Percentiles rank a stretch among this genome's conserved stretches.
phyloP scores from a whole-genome alignment of 1,140 invertebrate genomes.

The Gryon sp. region DNA sequence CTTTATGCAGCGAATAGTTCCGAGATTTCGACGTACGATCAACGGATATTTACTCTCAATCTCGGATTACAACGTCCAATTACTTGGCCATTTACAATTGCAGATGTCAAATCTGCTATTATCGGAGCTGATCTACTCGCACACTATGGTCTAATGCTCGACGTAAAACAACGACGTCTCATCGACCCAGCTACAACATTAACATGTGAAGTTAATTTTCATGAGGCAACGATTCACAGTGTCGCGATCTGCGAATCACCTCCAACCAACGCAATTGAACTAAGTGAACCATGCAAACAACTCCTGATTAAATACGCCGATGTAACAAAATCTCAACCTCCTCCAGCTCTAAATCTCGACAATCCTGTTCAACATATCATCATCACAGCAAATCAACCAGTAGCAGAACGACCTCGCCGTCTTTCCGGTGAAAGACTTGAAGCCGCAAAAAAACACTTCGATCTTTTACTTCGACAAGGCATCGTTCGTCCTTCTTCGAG shows the following conservation, averaged over 20 bases:
- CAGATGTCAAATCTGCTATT: constrained; percentile 55
- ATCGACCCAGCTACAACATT: too few species aligned
- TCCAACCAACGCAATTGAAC: too few species aligned
- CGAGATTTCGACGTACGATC: not conserved
- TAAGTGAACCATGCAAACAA: too few species aligned
- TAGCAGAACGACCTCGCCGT: not conserved
- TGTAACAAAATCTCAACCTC: not conserved
- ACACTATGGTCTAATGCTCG: constrained; percentile 64
- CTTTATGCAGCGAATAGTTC: not conserved
- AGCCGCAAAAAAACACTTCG: constrained; percentile 5
- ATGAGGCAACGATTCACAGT: too few species aligned
- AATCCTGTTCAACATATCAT: not conserved
- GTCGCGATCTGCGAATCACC: too few species aligned
- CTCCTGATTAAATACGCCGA: constrained; percentile 15
- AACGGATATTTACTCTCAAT: not conserved
- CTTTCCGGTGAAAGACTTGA: not conserved
- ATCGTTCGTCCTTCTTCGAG: constrained; percentile 29
- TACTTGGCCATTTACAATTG: not conserved
- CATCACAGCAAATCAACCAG: not conserved
- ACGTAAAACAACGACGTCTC: constrained; percentile 56
- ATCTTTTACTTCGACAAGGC: not conserved
- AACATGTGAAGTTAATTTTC: too few species aligned
- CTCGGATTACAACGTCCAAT: not conserved
- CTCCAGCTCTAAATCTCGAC: not conserved
- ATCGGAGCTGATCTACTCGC: constrained; percentile 73